Conservation (phyloP, 2,797 vertebrate species). For the Coregonus ussuriensis region DNA sequence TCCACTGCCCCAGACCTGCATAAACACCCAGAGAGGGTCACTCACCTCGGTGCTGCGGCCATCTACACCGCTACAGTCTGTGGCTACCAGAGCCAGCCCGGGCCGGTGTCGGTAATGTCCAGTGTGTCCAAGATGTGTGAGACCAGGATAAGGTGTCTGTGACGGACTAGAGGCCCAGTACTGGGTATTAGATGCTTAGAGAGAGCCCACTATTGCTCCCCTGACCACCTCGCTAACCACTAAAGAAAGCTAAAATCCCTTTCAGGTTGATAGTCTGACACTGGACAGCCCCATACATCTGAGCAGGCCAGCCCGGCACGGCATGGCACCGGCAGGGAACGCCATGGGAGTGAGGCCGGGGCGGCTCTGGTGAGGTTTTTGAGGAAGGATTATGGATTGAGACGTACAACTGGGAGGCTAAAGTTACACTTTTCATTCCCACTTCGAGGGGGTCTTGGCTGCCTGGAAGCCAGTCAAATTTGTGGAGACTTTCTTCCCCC, state of each 20-base stretch:
- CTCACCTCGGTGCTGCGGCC: constrained; percentile 72
- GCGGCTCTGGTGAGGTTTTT: constrained; percentile 75
- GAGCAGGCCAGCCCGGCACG: constrained; percentile 58
- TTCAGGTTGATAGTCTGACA: constrained; percentile 72
- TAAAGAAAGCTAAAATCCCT: constrained; percentile 67
- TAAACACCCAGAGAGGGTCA: constrained; percentile 36
- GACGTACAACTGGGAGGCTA: constrained; percentile 83
- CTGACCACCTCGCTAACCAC: constrained; percentile 68
- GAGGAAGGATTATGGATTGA: constrained; percentile 84
- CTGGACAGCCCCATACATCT: constrained; percentile 73
- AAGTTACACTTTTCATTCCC: constrained; percentile 84
- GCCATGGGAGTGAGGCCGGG: constrained; percentile 79
- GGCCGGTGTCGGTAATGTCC: constrained; percentile 52
- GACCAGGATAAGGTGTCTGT: constrained; percentile 37
- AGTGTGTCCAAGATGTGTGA: constrained; percentile 51
- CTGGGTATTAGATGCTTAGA: constrained; percentile 54
- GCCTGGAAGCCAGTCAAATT: constrained; percentile 74
- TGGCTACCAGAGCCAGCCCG: constrained; percentile 42
- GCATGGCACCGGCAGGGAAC: constrained; percentile 73
- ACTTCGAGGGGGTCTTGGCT: constrained; percentile 80
- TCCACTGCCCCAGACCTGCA: constrained; percentile 20
- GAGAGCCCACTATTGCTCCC: constrained; percentile 39
- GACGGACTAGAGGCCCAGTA: constrained; percentile 50
- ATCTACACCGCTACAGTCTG: constrained; percentile 46
- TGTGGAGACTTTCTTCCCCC: constrained; percentile 63